phyloP scores from a whole-genome alignment of 2,113 vertebrate genomes.

The Rhinolophus ferrumequinum region DNA sequence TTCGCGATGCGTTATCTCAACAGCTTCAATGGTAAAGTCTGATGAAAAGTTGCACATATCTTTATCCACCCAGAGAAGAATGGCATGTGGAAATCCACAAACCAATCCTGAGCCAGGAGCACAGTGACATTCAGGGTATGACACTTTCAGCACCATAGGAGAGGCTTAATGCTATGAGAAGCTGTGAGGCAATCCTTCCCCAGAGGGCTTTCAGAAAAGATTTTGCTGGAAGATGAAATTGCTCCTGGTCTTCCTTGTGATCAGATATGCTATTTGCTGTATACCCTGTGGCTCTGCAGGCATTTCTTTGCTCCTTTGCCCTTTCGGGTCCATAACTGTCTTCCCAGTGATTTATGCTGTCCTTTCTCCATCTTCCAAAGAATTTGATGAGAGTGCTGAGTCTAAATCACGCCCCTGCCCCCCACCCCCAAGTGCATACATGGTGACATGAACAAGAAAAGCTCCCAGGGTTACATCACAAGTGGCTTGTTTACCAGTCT shows the following conservation, averaged over 20 bases:
- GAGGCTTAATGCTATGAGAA: constrained; percentile 77
- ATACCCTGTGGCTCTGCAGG: constrained; percentile 73
- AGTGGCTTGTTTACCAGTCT: constrained; percentile 79
- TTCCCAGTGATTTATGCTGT: constrained; percentile 54
- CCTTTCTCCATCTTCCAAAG: constrained; percentile 60
- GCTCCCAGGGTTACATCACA: constrained; percentile 65
- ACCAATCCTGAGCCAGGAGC: constrained; percentile 80
- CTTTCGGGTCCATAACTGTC: constrained; percentile 82
- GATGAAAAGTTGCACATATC: constrained; percentile 80
- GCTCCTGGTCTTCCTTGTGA: constrained; percentile 82
- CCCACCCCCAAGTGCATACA: constrained; percentile 46
- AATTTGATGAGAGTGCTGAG: constrained; percentile 53
- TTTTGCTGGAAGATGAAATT: constrained; percentile 82
- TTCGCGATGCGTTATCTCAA: constrained; percentile 83
- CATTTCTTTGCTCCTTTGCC: constrained; percentile 77
- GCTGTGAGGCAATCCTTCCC: constrained; percentile 79
- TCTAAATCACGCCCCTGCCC: constrained; percentile 29
- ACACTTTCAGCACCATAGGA: constrained; percentile 67
- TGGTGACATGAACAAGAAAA: constrained; percentile 76
- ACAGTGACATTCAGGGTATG: constrained; percentile 80
- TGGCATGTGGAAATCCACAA: constrained; percentile 77
- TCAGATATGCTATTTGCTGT: constrained; percentile 81
- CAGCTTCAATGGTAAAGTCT: constrained; percentile 81
- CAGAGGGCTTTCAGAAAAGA: constrained; percentile 84
- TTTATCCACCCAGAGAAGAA: constrained; percentile 82